A percentile compares a stretch with the other conserved stretches of the same genome.
Evolutionary conservation across 2,113 vertebrate genomes (phyloP).

Genomic region (Actenoides lindsayi): DNA sequence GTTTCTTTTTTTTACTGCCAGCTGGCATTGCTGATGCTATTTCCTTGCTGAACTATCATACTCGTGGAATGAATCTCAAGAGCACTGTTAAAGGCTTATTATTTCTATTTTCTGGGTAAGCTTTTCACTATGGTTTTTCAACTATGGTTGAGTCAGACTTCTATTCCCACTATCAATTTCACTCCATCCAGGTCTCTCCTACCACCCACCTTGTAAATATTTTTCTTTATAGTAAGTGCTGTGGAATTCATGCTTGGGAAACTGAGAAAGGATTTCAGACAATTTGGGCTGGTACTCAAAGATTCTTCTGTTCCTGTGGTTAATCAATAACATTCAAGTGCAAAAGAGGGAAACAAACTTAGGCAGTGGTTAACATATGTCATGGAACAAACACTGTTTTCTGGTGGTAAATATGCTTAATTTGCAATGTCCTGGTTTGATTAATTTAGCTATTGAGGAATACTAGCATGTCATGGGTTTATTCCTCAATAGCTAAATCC

Average conservation of each 20-base stretch:
- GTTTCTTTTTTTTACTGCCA: slow-evolving; percentile 17
- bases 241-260: not conserved
- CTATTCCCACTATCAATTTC: not conserved
- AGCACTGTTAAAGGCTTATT: slow-evolving; percentile 1
- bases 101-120: not conserved
- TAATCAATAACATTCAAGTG: not conserved
- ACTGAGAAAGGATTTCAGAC: not conserved
- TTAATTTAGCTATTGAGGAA: no score
- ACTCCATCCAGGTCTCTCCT: not conserved
- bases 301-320: not conserved
- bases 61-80: not conserved
- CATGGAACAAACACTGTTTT: not conserved
- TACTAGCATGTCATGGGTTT: no score
- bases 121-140: not conserved
- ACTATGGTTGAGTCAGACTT: not conserved
- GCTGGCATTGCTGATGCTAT: not conserved
- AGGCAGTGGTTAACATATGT: not conserved
- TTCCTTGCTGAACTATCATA: not conserved
- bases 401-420: not conserved
- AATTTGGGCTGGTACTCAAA: not conserved
- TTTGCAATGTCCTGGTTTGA: not conserved
- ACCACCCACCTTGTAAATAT: not conserved
- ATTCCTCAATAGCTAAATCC: not conserved
- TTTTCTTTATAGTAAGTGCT: not conserved
- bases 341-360: not conserved